These are phyloP conservation scores for Liodrosophila aerea DNA, from an alignment of 2,888 invertebrate genomes.

Conservation along the genomic window DNA sequence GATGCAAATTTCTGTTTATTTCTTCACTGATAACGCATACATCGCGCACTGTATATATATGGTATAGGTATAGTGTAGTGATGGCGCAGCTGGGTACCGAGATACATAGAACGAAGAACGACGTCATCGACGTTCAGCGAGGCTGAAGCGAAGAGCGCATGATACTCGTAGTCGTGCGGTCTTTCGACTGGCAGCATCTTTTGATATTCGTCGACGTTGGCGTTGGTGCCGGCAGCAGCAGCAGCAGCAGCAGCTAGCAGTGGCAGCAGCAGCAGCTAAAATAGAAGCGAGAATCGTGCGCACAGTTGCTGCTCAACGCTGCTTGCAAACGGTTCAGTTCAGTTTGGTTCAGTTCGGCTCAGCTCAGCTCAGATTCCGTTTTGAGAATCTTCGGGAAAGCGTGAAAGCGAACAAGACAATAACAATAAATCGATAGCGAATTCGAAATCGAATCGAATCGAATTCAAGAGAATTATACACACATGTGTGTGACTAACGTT, in stretches of 20 bases:
- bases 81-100: too few relatives aligned
- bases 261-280: conserved; percentile 13
- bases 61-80: too few relatives aligned
- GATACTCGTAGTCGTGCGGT: neutral
- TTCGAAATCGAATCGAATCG: too few relatives aligned
- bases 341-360: neutral
- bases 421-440: too few relatives aligned
- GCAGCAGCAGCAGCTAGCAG: neutral
- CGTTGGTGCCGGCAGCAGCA: neutral
- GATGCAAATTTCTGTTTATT: too few relatives aligned
- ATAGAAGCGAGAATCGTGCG: conserved; percentile 23
- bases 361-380: neutral
- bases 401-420: too few relatives aligned
- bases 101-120: neutral
- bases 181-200: conserved; percentile 22
- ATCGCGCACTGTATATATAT: too few relatives aligned
- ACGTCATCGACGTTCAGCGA: neutral
- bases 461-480: too few relatives aligned
- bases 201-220: conserved; percentile 3
- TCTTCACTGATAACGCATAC: too few relatives aligned
- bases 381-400: neutral
- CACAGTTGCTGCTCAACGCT: conserved; percentile 45
- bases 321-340: conserved; percentile 39
- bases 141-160: neutral
- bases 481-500: too few relatives aligned